Base-by-base conservation (phyloP, 1,140 invertebrate genomes). In the Colletes gigas region DNA sequence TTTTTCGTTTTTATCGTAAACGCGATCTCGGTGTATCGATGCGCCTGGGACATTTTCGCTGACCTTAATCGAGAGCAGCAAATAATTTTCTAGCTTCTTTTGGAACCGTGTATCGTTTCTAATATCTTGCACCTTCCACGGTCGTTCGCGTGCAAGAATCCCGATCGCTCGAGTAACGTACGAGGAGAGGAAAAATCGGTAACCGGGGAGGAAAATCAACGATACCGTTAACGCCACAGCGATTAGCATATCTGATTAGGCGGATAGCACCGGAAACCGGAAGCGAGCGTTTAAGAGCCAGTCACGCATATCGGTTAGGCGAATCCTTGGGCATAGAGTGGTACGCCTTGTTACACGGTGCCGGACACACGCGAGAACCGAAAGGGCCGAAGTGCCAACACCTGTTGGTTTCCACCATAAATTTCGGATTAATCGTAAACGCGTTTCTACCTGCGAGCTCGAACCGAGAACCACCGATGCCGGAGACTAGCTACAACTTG, bases 391-490 rank as follows among this genome's bases (percentile, higher is more conserved):
- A 84, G 80, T 86, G 68, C 70, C 81, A 78, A 82, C 86, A 88
- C 87, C 83, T 88, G 86, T 88, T 88, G 87, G 83, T 83, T 86
- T 86, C 84, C 83, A 86, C 83, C 85, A 81, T 86, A 86, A 86
- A 86, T 86, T 86, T 86, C 77, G 81, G 85, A 86, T 86, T 86
- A 86, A 86, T 86, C 79, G 84, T 86, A 83, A 57, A 81, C 69
- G 47, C 44, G 59, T 57, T 81, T 54, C 57, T 67, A 67, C 57
- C 72, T 54, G 82, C 60, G n/a, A 59, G 63, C 21, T 57, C 67
- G 67, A 54, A 52, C 21, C 14, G 47, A 4, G 9, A 54, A 69
- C 8, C 60, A 39, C 39, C 62, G 62, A 44, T 44, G 15, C 39
- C 62, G 62, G n/a, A n/a, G 15, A 44, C 1, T 44, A 5, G 44